Evolutionary conservation across 2,797 vertebrate species (phyloP).

Genomic region (Sphenopsis melanotis): DNA sequence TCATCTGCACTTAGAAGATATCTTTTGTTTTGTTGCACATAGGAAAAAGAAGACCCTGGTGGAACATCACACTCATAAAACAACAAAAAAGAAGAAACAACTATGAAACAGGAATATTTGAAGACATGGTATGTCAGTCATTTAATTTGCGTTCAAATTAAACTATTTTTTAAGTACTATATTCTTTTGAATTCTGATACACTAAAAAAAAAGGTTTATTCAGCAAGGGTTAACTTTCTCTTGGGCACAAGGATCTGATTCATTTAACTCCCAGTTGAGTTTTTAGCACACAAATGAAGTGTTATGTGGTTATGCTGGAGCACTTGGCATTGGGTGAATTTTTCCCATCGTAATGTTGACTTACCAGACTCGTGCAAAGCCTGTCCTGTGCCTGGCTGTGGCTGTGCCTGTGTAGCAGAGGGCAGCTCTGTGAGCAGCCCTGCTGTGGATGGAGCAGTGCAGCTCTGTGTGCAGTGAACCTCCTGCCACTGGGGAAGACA

Average conservation of each 20-base stretch:
- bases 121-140: not conserved
- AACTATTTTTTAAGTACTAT: not conserved
- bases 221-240: constrained; percentile 20
- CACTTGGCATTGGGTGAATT: constrained; percentile 10
- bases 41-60: not conserved
- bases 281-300: constrained; percentile 24
- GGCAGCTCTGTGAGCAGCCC: not conserved
- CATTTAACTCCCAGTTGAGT: constrained; percentile 7
- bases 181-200: not conserved
- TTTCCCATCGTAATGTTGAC: constrained; percentile 14
- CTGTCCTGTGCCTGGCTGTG: not conserved
- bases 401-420: not conserved
- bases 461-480: not conserved
- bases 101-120: not conserved
- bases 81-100: not conserved
- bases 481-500: not conserved
- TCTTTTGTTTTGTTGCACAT: not conserved
- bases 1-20: not conserved
- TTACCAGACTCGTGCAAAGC: not conserved
- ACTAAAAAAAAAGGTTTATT: not conserved
- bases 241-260: constrained; percentile 25
- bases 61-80: not conserved
- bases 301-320: not conserved
- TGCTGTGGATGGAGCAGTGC: rapidly evolving
- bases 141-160: not conserved